Percentiles rank a stretch among this genome's conserved stretches.
Conservation (phyloP, 1,140 invertebrate genomes). For the Cydia fagiglandana region DNA sequence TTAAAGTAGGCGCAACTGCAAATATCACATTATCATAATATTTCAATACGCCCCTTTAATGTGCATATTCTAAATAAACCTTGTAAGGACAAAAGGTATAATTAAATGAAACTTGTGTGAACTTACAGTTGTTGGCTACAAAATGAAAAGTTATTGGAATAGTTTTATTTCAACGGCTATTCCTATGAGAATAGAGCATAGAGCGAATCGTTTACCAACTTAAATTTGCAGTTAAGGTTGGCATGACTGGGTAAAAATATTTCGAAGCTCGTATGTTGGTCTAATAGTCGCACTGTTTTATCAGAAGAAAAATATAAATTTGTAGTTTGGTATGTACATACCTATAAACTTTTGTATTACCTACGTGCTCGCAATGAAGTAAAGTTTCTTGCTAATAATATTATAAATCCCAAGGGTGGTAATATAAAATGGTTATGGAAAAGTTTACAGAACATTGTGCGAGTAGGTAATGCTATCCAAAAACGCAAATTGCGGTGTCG, state of each 20-base stretch:
- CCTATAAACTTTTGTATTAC: background rate
- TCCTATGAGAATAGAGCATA: slow-evolving; percentile 6
- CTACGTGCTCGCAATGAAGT: background rate
- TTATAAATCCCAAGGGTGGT: background rate
- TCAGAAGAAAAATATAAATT: background rate
- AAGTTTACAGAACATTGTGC: background rate
- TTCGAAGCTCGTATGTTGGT: background rate
- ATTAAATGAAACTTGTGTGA: slow-evolving; percentile 24
- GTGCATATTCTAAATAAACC: no score
- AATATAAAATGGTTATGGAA: background rate
- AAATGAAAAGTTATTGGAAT: slow-evolving; percentile 29
- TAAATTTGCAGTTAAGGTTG: slow-evolving; percentile 11
- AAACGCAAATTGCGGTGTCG: no score
- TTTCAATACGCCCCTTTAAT: no score
- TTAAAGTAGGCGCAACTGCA: no score
- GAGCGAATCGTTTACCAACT: slow-evolving; percentile 23
- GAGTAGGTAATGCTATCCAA: no score
- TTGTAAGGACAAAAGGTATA: slow-evolving; percentile 8
- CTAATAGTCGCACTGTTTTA: background rate
- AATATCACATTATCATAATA: no score
- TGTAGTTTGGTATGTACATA: background rate
- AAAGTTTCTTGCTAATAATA: background rate
- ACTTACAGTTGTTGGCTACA: slow-evolving; percentile 22
- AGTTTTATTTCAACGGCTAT: slow-evolving; percentile 31
- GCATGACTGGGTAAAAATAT: background rate